Evolutionary conservation across 2,888 invertebrate species (phyloP).

Genomic region (Xestia sexstrigata): DNA sequence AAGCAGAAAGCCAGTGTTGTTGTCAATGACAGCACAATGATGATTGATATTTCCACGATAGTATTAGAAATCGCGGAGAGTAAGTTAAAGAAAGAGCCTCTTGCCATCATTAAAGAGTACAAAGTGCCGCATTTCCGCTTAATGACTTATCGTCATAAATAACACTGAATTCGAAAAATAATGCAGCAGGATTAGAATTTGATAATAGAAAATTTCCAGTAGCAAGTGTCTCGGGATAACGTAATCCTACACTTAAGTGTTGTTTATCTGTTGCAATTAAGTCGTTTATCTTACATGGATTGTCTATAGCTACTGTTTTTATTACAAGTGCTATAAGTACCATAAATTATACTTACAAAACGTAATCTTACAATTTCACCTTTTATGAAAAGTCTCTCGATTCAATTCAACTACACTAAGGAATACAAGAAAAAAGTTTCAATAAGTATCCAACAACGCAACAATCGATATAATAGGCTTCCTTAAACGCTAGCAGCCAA

Average conservation of each 20-base stretch:
- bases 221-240: constrained; percentile 38
- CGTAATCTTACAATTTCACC: neutral
- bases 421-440: neutral
- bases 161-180: constrained; percentile 4
- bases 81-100: neutral
- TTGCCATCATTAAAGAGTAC: neutral
- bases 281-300: constrained; percentile 22
- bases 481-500: constrained; percentile 8
- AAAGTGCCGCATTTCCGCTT: neutral
- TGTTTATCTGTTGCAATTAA: constrained; percentile 29
- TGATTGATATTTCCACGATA: neutral
- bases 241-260: constrained; percentile 41
- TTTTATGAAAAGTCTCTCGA: neutral
- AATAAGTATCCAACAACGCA: neutral
- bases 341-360: constrained; percentile 9
- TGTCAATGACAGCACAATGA: neutral
- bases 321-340: constrained; percentile 1
- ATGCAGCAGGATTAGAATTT: neutral
- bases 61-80: no score
- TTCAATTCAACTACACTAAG: constrained; percentile 4
- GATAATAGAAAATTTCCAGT: constrained; percentile 32
- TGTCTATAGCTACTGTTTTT: constrained; percentile 35
- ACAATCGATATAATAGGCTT: constrained; percentile 8
- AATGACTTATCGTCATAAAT: no score
- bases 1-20: neutral